These are phyloP conservation scores for Myotis vivesi DNA, from an alignment of 2,797 vertebrate species.

Conservation along the genomic window DNA sequence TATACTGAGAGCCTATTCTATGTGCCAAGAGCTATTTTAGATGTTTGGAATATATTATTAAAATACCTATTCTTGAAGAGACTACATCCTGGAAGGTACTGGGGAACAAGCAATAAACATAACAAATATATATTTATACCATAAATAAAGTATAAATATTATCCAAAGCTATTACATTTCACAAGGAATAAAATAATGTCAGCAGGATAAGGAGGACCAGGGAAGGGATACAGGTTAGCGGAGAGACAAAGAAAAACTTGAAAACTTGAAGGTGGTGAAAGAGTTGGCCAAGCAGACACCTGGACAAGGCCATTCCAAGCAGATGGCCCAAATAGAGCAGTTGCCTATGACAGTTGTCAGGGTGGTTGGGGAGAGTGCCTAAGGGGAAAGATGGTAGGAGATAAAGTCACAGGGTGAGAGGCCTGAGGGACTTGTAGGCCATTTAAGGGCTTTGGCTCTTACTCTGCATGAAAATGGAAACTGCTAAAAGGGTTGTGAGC, in stretches of 20 bases:
- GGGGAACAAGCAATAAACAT: background rate
- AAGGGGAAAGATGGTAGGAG: background rate
- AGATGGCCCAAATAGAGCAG: background rate
- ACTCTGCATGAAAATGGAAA: background rate
- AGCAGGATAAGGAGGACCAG: background rate
- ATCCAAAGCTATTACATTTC: background rate
- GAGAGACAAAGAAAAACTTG: background rate
- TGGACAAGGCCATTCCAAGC: background rate
- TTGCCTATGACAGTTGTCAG: background rate
- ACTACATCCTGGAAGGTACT: background rate
- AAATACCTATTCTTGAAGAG: background rate
- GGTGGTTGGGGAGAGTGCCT: background rate
- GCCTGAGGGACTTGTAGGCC: background rate
- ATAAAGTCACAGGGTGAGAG: background rate
- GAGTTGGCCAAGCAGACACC: background rate
- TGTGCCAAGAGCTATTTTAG: background rate
- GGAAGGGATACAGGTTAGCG: background rate
- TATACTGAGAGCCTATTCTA: background rate
- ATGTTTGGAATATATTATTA: background rate
- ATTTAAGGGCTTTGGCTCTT: background rate
- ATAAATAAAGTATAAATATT: conserved; percentile 4
- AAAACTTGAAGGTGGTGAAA: background rate
- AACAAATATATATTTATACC: background rate
- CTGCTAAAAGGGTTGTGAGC: background rate
- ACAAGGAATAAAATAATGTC: background rate